A percentile compares a stretch with the other conserved stretches of the same genome.
These are phyloP conservation scores for Threskiornis aethiopicus DNA, from an alignment of 2,797 vertebrate species.

Conservation along the genomic window DNA sequence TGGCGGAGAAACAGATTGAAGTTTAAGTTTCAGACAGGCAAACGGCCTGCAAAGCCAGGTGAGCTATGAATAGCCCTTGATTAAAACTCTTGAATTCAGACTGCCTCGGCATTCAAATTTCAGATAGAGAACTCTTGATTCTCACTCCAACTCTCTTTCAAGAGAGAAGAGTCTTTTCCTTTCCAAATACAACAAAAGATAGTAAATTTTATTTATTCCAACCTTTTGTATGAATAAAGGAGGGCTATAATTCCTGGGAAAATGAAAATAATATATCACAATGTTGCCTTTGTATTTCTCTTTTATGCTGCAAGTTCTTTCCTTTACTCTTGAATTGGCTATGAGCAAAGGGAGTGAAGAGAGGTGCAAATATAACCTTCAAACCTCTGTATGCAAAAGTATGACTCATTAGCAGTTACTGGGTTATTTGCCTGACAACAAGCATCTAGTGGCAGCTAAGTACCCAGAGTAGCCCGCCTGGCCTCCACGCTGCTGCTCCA, in stretches of 20 bases:
- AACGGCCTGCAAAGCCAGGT: not conserved
- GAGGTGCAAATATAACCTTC: not conserved
- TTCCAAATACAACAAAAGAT: not conserved
- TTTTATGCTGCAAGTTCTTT: not conserved
- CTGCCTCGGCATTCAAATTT: not conserved
- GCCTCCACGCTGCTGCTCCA: not conserved
- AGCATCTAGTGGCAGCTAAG: not conserved
- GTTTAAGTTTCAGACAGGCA: not conserved
- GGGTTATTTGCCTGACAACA: not conserved
- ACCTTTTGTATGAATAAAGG: not conserved
- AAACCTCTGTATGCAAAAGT: not conserved
- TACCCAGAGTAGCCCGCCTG: not conserved
- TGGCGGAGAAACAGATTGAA: not conserved
- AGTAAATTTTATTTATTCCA: conserved; percentile 26
- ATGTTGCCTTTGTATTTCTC: not conserved
- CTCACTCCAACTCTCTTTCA: not conserved
- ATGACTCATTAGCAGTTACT: not conserved
- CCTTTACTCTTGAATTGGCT: not conserved
- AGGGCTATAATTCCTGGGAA: not conserved
- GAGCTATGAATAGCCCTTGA: not conserved
- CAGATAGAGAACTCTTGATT: not conserved
- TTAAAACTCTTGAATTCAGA: not conserved
- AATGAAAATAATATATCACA: not conserved
- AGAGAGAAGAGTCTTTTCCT: not conserved
- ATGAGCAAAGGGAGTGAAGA: not conserved